Percentiles rank a stretch among this genome's conserved stretches.
These are phyloP conservation scores for Cyrtonyx montezumae DNA, from an alignment of 2,113 vertebrate genomes.

Conservation along the genomic window DNA sequence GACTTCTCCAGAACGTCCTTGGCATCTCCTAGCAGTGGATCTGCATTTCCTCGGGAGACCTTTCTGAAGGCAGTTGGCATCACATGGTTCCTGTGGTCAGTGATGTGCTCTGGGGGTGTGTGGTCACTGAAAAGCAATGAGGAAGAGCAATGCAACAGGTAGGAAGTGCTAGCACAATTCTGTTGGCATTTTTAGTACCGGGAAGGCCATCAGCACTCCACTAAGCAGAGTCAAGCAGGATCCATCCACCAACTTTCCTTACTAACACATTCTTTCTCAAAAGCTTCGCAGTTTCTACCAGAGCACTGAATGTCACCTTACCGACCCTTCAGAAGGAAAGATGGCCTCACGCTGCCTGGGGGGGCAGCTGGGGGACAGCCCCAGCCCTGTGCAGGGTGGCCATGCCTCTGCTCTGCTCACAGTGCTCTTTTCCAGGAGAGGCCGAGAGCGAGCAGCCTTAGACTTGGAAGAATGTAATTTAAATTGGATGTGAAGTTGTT, in stretches of 20 bases:
- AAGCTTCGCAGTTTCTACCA: not conserved
- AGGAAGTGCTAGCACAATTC: not conserved
- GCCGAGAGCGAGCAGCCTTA: not conserved
- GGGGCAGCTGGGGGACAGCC: not conserved
- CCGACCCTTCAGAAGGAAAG: not conserved
- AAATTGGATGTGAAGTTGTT: conserved; percentile 72
- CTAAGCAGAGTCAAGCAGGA: not conserved
- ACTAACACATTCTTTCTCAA: not conserved
- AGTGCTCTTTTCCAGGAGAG: not conserved
- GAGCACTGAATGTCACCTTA: not conserved
- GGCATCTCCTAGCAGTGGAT: not conserved
- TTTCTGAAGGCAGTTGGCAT: not conserved
- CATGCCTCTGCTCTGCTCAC: not conserved
- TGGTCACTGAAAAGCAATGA: not conserved
- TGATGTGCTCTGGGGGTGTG: not conserved
- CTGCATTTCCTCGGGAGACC: not conserved
- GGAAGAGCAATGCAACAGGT: not conserved
- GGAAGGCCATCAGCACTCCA: not conserved
- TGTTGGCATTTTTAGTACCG: not conserved
- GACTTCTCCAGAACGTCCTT: not conserved
- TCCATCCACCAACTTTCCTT: not conserved
- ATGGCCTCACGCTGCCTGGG: not conserved
- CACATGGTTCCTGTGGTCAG: not conserved
- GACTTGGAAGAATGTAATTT: conserved; percentile 42
- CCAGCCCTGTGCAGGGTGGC: not conserved